Evolutionary conservation across 2,113 vertebrate genomes (phyloP), one percentile per base, ranked within the genome.

Genomic region (Eulemur rufifrons): DNA sequence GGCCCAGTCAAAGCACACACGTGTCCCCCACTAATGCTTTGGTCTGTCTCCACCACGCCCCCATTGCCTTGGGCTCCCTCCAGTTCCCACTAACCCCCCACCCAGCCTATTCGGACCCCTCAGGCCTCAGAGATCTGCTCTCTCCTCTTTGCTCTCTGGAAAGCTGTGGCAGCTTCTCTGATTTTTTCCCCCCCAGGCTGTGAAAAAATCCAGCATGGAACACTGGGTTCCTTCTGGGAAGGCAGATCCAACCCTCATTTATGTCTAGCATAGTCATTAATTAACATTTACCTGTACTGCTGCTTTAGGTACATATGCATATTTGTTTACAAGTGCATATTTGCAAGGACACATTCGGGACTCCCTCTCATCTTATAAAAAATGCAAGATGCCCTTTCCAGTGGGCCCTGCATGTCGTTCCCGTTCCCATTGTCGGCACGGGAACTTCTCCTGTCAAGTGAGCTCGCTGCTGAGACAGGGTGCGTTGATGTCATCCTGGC

Each of bases 381-480:
- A 69, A 8, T 34, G 10, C 12, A 85, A 68, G 64, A 23, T 3
- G 8, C 6, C 37, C 9, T 84, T 21, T 39, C 39, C 32, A 8
- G 27, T 25, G 0, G 0, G 17, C n/a, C 5, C 47, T 25, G 47
- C 39, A 39, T 50, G 0, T 10, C 74, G 50, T 20, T 37, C 52
- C 34, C 29, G 21, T 25, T 39, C 71, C 64, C 3, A 0, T 15
- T n/a, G 5, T 27, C 42, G 45, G 29, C 45, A 14, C 21, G 5
- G 66, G 86, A 47, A 39, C 50, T 8, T 63, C 54, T 50, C 42
- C 23, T 54, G 27, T 87, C 14, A 32, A 76, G 59, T 25, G 64
- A 15, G 37, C 45, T 56, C 63, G 56, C 42, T 66, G 2, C 15
- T 56, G 91, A 95, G 78, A 56, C 27, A 29, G 37, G 11, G 54